Conservation (phyloP, 92 coral and sea anemone species). For the Galaxea fascicularis region DNA sequence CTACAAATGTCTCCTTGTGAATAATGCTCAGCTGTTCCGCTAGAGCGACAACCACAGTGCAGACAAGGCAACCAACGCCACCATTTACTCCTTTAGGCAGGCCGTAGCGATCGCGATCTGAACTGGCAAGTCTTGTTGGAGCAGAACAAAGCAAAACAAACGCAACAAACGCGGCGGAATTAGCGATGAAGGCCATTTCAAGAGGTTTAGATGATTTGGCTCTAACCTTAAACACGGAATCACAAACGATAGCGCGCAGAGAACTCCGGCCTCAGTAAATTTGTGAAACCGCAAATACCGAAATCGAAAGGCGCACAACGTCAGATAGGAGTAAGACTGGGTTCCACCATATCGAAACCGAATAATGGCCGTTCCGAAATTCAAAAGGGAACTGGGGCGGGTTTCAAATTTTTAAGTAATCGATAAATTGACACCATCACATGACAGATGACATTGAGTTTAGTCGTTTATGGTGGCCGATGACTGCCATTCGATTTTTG, state of each 20-base stretch:
- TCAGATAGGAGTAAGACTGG: no score
- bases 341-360: no score
- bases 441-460: no score
- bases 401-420: no score
- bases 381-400: no score
- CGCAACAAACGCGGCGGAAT: background rate
- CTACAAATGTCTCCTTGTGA: constrained; percentile 82
- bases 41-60: constrained; percentile 88
- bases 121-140: background rate
- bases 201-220: no score
- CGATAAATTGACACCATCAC: no score
- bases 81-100: constrained; percentile 92
- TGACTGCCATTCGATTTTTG: no score
- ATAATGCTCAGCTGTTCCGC: constrained; percentile 84
- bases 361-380: no score
- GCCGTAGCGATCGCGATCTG: background rate
- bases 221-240: background rate
- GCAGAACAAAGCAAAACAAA: constrained; percentile 13
- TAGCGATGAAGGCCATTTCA: background rate
- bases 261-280: background rate
- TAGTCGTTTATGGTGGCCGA: no score
- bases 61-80: constrained; percentile 82
- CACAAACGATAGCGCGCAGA: background rate
- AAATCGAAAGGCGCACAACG: background rate
- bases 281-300: background rate